Evolutionary conservation across 1,140 invertebrate genomes (phyloP).

Genomic region (Drosophila paulistorum): DNA sequence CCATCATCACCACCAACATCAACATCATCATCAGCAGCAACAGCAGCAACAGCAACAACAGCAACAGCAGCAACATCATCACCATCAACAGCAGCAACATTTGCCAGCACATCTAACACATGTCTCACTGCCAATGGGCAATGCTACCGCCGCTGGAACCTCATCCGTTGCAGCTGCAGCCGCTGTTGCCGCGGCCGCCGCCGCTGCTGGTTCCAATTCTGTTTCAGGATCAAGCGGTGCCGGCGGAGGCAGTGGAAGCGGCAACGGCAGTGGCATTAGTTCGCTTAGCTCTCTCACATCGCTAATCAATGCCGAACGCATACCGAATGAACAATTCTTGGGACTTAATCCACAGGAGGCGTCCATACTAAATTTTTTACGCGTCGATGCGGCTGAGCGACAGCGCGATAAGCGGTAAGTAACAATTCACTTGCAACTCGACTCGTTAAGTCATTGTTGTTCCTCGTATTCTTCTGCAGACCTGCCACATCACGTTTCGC

Average conservation of each 20-base stretch:
- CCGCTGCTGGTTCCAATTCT: conserved; percentile 40
- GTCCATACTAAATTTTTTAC: conserved; percentile 86
- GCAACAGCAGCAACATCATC: conserved; percentile 44
- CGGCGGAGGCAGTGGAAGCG: conserved; percentile 10
- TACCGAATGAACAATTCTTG: conserved; percentile 82
- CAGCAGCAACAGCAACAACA: conserved; percentile 51
- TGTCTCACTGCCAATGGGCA: conserved; percentile 55
- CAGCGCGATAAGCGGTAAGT: conserved; percentile 85
- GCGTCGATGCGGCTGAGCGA: conserved; percentile 86
- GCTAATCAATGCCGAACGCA: conserved; percentile 81
- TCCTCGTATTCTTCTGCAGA: conserved; percentile 25
- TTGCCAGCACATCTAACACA: conserved; percentile 51
- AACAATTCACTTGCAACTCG: too few relatives aligned
- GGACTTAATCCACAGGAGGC: conserved; percentile 85
- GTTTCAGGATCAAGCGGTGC: conserved; percentile 27
- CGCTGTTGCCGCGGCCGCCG: neutral
- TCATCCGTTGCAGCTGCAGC: conserved; percentile 49
- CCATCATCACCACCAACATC: conserved; percentile 65
- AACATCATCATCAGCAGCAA: conserved; percentile 47
- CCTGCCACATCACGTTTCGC: conserved; percentile 86
- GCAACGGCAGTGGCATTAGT: conserved; percentile 57
- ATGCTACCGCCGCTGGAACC: conserved; percentile 43
- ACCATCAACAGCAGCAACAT: conserved; percentile 26
- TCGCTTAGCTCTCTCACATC: conserved; percentile 80
- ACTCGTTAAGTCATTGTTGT: too few relatives aligned